Evolutionary conservation across 2,888 invertebrate species (phyloP), one percentile per base, ranked within the genome.

Genomic region (Standfussiana lucernea): DNA sequence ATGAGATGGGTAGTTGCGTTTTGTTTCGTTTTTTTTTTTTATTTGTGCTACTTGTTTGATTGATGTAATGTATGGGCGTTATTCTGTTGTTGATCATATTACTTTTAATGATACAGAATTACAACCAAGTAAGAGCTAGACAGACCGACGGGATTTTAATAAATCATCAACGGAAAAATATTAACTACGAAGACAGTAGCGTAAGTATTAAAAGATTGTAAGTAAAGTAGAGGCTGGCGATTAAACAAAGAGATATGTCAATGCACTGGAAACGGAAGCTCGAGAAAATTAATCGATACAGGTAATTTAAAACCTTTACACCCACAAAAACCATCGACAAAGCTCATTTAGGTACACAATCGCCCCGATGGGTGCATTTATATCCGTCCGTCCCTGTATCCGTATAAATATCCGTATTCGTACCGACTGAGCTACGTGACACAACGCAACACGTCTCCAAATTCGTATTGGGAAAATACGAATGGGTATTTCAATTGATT

Each of bases 401-500:
- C 80, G 77, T 83, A 82, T 84, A 89, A 88, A 88, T 89, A 88
- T 85, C 84, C 85, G 83, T 75, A 75, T 86, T 76, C 78, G 84
- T 73, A 77, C 73, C 74, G 70, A 72, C 68, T 77, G 66, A 65
- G 83, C 90, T 91, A 91, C 90, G 91, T 91, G 91, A 92, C 91
- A 87, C 84, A 82, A 72, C 89, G 85, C 89, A 87, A 89, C 89
- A 89, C 91, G 88, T 91, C 91, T 92, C 91, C 86, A 86, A 90
- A 91, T 90, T 90, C 91, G 91, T 91, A 94, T 93, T 92, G 91
- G 90, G 90, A 92, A 93, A 92, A 92, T 90, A 91, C 89, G 92
- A 93, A 91, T 90, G 82, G 92, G 93, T 93, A 93, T 93, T 94
- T 92, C 91, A 93, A 94, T 94, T 93, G 92, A 91, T 91, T 93